Base-by-base conservation (phyloP, 2,113 vertebrate genomes). In the Brachyhypopomus occidentalis region DNA sequence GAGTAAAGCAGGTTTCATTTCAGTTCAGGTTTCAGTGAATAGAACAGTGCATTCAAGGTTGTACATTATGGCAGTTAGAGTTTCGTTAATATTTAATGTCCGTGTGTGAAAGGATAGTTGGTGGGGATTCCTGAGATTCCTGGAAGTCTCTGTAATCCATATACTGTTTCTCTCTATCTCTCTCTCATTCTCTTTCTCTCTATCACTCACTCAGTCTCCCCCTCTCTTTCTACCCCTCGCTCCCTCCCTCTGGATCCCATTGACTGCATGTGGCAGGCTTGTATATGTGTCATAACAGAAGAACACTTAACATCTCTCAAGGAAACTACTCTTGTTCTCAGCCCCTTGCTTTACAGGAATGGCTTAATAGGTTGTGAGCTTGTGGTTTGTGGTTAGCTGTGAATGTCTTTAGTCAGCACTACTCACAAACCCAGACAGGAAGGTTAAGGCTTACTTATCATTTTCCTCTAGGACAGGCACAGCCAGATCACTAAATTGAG, bases 71-170 rank as follows among this genome's bases (percentile, higher is more conserved):
- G 36, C 20, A 17, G 36, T 66, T 9, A 70, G 16, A 9, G 52
- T 79, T 66, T 22, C 25, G 79, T 84, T 78, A 79, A 79, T 85
- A 81, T 63, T 82, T 82, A 45, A 79, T 85, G 48, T 34, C 9
- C 63, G 38, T 70, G 23, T 63, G 70, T 73, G 70, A 11, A 2
- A 1, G 45, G 23, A 36, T 56, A 55, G 25, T 60, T 52, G 45
- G 76, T 23, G 36, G 23, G 72, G 75, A 85, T 85, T 75, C 80
- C 64, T 79, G 72, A 60, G 60, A 85, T 81, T 56, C 70, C 64
- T 81, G 75, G 70, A 25, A 1, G 73, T 75, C 73, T 56, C 55
- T 63, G 80, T 79, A 84, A 84, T 60, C 74, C 75, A 36, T 78
- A 48, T 67, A 80, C 58, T 41, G 22, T 76, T 84, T 63, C 60